A percentile compares a stretch with the other conserved stretches of the same genome.
These are phyloP conservation scores for Alcedo quadribrachys DNA, from an alignment of 2,797 vertebrate species.

Conservation along the genomic window DNA sequence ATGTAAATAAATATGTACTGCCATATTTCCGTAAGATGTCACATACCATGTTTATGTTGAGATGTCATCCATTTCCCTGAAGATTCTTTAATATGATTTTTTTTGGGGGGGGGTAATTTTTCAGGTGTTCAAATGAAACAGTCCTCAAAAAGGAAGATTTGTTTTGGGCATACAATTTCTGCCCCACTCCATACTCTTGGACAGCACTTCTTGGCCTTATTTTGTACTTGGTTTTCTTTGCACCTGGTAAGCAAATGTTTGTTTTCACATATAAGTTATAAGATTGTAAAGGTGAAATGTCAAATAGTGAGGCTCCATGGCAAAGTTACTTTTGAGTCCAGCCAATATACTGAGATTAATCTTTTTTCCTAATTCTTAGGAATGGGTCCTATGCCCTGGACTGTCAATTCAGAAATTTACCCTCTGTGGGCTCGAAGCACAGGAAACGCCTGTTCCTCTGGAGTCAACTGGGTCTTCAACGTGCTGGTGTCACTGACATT, in stretches of 20 bases:
- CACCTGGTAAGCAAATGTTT: constrained; percentile 85
- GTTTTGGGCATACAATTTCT: constrained; percentile 98
- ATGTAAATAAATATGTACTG: no score
- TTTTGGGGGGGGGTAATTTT: constrained; percentile 43
- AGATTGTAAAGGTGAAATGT: background rate
- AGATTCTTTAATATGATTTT: background rate
- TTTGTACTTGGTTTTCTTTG: constrained; percentile 92
- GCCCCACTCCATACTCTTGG: constrained; percentile 94
- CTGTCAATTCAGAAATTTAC: constrained; percentile 98
- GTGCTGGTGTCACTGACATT: constrained; percentile 95
- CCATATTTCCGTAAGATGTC: background rate
- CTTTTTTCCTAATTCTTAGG: constrained; percentile 77
- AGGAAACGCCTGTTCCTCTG: constrained; percentile 94
- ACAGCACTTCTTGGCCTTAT: constrained; percentile 91
- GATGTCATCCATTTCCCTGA: background rate
- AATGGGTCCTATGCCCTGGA: constrained; percentile 99
- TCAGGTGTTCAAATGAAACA: constrained; percentile 92
- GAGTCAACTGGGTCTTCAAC: constrained; percentile 97
- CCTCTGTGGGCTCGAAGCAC: constrained; percentile 98
- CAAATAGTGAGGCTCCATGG: background rate
- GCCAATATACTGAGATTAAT: background rate
- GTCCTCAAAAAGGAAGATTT: constrained; percentile 81
- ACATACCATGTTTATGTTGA: background rate
- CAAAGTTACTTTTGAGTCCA: background rate
- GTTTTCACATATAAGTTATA: background rate